Evolutionary conservation across 2,888 invertebrate species (phyloP), one percentile per base, ranked within the genome.

Genomic region (Ormyrus labotus): DNA sequence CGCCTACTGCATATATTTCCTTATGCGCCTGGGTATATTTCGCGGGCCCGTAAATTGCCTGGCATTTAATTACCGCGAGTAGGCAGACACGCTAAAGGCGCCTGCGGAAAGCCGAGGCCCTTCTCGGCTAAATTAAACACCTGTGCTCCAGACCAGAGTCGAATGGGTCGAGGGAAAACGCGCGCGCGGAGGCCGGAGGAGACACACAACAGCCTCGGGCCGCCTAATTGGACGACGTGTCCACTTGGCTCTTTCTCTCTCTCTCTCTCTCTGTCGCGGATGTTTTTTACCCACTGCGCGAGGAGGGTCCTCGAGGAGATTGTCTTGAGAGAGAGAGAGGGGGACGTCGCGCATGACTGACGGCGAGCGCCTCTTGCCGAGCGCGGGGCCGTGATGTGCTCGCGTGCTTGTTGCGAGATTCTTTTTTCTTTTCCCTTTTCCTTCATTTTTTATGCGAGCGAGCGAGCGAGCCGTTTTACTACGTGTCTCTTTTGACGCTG

Each of bases 1-100:
- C 34, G 34, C 34, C 34, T 4, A 34, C 34, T 34, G 34, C 34
- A 34, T 34, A 34, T 4, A 34, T 34, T 34, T 34, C 34, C 34
- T 34, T 34, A 34, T 34, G 34, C 34, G 34, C 34, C 34, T 34
- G 34, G 34, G 34, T 34, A 34, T 34, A 34, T 34, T 34, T 34
- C 34, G 34, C 34, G 34, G 34, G 70, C 61, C 68, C 85, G 87
- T 87, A 89, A 90, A 90, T 90, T 89, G 88, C 87, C 86, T 87
- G 89, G 88, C 89, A 90, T 90, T 90, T 90, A 90, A 90, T 90
- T 90, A 90, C 88, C 88, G 86, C 85, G 88, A 89, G 88, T 89
- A 89, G 87, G 86, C 86, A 87, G 86, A 63, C 87, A 87, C 85
- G 87, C 86, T 86, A 87, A 86, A 87, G 85, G 85, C 84, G 85